Conservation (phyloP, 2,113 vertebrate species). For the Plecotus auritus region DNA sequence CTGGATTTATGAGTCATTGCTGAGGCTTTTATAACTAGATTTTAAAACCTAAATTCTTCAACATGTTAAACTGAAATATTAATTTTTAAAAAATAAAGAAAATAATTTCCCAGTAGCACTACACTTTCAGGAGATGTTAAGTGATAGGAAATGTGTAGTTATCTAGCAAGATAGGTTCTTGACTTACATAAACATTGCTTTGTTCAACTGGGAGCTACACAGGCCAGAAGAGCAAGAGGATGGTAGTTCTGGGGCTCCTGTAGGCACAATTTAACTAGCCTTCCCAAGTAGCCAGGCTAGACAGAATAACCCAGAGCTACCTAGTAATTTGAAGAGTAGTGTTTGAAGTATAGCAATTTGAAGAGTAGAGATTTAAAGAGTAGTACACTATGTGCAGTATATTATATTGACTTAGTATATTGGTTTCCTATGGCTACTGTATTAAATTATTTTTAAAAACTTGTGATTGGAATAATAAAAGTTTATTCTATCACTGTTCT, state of each 20-base stretch:
- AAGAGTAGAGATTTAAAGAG: background rate
- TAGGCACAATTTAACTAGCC: background rate
- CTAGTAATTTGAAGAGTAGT: background rate
- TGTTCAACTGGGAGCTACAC: background rate
- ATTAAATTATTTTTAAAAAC: background rate
- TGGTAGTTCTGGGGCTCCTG: background rate
- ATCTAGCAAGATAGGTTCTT: background rate
- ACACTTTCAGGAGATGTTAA: background rate
- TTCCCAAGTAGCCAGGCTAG: background rate
- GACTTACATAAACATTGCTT: background rate
- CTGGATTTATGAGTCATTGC: background rate
- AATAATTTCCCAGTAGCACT: background rate
- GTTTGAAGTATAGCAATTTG: background rate
- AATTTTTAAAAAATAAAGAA: background rate
- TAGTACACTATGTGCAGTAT: background rate
- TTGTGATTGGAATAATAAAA: background rate
- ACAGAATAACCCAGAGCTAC: background rate
- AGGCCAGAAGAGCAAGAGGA: too few species aligned
- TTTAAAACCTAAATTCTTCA: background rate
- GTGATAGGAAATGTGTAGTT: background rate
- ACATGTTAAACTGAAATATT: background rate
- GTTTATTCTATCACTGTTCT: background rate
- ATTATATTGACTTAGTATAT: background rate
- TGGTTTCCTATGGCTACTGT: background rate
- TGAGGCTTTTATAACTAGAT: background rate